Base-by-base conservation (phyloP, 2,888 invertebrate genomes). In the Lordiphosa fenestrarum region DNA sequence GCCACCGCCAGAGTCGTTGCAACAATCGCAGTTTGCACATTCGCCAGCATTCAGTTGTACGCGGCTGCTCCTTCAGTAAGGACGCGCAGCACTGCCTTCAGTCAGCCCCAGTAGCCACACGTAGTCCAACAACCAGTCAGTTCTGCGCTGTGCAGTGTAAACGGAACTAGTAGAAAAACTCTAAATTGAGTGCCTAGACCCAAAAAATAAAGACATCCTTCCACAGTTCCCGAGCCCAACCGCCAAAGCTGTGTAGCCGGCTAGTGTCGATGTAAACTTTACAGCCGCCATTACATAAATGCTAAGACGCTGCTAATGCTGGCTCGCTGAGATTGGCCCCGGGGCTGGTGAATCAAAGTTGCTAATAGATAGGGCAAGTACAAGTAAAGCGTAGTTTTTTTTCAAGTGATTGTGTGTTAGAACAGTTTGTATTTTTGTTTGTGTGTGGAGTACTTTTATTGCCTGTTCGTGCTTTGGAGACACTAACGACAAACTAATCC, bases 31-130 rank as follows among this genome's bases (percentile, higher is more conserved):
- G 47, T 68, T 83, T 78, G 73, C 73, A 82, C 72, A 70, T 77
- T 71, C 67, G 58, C 67, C 69, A 73, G 72, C 54, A 81, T 81
- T 88, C 82, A 88, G 88, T 88, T 86, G 87, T 82, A 86, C 87
- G 88, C 87, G 87, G 83, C 68, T 81, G 87, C 82, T 88, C 87
- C 88, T 88, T 83, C 85, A 88, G 88, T 84, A 87, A 88, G 88
- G 88, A 88, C 87, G 85, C 82, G 73, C 73, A 64, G 74, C 68
- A 67, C 42, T 58, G 61, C 51, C 73, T 56, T 57, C 48, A 65
- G 56, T 42, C 48, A 57, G 47, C 42, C 46, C 42, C 44, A 48
- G 33, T 46, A 55, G 38, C 23, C 38, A 47, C 33, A 25, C 33
- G 19, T 35, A 40, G 15, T 19, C 13, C 44, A 33, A 23, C 44